Evolutionary conservation across 2,888 invertebrate genomes (phyloP), one percentile per base, ranked within the genome.

Genomic region (Ashinkailepas kermadecensis): DNA sequence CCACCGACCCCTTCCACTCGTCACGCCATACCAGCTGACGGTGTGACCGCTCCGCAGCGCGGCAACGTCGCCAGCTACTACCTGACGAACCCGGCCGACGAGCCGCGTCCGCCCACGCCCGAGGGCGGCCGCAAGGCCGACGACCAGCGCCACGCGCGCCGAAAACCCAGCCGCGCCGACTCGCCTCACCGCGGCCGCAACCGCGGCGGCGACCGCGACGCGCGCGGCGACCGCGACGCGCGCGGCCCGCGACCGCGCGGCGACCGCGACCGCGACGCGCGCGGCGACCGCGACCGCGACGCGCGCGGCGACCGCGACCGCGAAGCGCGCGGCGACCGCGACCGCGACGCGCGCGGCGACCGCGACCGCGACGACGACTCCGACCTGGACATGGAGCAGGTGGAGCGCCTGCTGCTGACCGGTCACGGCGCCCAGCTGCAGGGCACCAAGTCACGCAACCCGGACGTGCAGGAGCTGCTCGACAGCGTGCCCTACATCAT

Each of bases 401-500:
- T 81, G 57, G 81, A 81, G 21, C 21, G 84, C 59, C 62, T 84
- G 54, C 58, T 83, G 25, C 80, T 79, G 23, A 83, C 83, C 11
- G 83, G 74, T 8, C 18, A 83, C n/a, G 82, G 83, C 9, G 90
- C 93, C 82, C 91, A 93, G 84, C 90, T 96, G 80, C 89, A 93
- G 83, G 92, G 92, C 85, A 94, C 95, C 87, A 93, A 94, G 62
- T 94, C 94, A 87, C 94, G 92, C 86, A 94, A 95, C 88, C 91
- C 92, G 0, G 91, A 92, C 81, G 94, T 96, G 81, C 93, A 92
- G 87, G 91, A 91, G 85, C 97, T 97, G 87, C 89, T 97, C 81
- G 94, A 95, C 86, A 94, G 94, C 21, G 93, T 96, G 23, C 97
- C 97, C 15, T 94, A 94, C 86, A 93, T 96, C 82, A 94, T 96